Evolutionary conservation across 2,113 vertebrate species (phyloP), one percentile per base, ranked within the genome.

Genomic region (Dendrocopos noguchii): DNA sequence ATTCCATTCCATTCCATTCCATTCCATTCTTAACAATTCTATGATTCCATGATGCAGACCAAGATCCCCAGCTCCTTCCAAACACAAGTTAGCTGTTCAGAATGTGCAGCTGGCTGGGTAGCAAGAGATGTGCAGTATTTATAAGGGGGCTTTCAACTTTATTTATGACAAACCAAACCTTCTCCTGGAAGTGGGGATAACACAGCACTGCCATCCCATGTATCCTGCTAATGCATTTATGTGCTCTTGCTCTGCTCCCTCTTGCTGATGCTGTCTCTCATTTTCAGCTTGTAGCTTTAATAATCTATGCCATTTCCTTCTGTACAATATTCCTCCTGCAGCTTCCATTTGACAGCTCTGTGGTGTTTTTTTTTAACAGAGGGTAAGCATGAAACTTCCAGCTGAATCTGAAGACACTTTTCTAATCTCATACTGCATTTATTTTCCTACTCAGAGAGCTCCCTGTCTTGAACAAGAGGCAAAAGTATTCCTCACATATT

Each of bases 291-390:
- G 88, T 88, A 91, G 65, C 93, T 95, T 91, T 96, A 93, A 94
- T 96, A 92, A 94, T 94, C 95, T 90, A 8, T 88, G 89, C 91
- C 56, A 5, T 61, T 92, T 88, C 87, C 73, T 87, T 67, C 93
- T 93, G 72, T 80, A 65, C 75, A 74, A 34, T 68, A n/a, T 92
- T 93, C 75, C 56, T 94, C 84, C 93, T 1, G 81, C 87, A 93
- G 95, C 89, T 95, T 78, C 44, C 84, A 78, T 92, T 92, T 95
- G 91, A 95, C 95, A 96, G 89, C 87, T 93, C 89, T 92, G 87
- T 75, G 14, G 13, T 42, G 16, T 44, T 44, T 44, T 44, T 24
- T 95, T 92, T 92, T 83, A 94, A 92, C 56, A 74, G 87, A 83
- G 84, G 89, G 80, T 95, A 94, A 94, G 79, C 79, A 75, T 19